Conservation (phyloP, 1,140 invertebrate species). For the Euschistus heros region DNA sequence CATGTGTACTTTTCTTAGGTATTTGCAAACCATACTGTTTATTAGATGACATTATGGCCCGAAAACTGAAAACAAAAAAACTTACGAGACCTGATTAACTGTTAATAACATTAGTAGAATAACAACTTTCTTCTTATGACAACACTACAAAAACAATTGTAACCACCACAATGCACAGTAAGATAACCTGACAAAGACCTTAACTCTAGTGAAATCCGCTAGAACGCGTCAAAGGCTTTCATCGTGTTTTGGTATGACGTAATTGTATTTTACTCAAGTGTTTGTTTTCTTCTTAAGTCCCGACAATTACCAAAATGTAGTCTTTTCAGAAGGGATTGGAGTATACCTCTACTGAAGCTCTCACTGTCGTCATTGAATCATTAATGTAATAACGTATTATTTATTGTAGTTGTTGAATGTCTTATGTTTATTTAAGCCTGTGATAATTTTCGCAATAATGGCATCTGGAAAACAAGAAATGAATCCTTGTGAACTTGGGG, state of each 20-base stretch:
- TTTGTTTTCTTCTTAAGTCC: constrained; percentile 12
- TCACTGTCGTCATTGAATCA: background rate
- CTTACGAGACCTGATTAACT: no score
- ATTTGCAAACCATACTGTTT: constrained; percentile 37
- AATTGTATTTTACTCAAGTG: constrained; percentile 5
- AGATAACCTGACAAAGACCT: background rate
- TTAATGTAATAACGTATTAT: background rate
- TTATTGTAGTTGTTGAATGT: background rate
- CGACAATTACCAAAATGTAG: constrained; percentile 12
- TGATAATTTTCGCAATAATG: background rate
- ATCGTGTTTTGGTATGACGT: constrained; percentile 7
- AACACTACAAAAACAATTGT: no score
- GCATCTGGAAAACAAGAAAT: background rate
- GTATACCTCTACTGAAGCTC: background rate
- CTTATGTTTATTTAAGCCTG: background rate
- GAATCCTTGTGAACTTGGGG: background rate
- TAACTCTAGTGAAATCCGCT: background rate
- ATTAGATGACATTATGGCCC: constrained; percentile 11
- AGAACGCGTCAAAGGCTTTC: background rate
- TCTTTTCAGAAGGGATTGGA: background rate
- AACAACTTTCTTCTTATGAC: no score
- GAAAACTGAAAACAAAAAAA: no score
- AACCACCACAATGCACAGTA: no score
- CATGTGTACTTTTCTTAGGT: constrained; percentile 35
- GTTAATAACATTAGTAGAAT: no score